Evolutionary conservation across 2,888 invertebrate species (phyloP).

Genomic region (Yponomeuta sedellus): DNA sequence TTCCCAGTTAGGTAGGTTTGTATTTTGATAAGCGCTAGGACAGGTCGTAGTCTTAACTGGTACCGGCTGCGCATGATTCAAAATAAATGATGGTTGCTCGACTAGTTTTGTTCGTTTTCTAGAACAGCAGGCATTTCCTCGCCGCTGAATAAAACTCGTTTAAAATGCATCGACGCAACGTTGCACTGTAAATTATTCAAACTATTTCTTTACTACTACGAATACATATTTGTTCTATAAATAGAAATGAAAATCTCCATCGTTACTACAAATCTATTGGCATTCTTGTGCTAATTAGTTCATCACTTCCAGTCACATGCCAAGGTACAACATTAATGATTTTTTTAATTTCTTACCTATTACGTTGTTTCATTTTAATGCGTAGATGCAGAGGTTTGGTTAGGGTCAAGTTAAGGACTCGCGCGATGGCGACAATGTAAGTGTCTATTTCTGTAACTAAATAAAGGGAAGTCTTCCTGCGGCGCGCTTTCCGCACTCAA

Average conservation of each 20-base stretch:
- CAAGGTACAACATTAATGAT: background rate
- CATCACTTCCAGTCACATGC: background rate
- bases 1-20: conserved; percentile 9
- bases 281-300: background rate
- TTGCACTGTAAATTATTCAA: conserved; percentile 6
- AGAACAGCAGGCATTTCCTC: conserved; percentile 16
- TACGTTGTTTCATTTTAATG: background rate
- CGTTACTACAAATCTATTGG: background rate
- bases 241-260: background rate
- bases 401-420: background rate
- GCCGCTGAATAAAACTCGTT: conserved; percentile 14
- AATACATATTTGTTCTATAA: background rate
- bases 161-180: conserved; percentile 14
- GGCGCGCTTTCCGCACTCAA: conserved; percentile 70
- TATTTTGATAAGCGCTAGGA: conserved; percentile 10
- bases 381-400: background rate
- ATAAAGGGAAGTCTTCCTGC: conserved; percentile 73
- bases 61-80: conserved; percentile 12
- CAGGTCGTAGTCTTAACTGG: conserved; percentile 1
- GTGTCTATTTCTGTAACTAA: conserved; percentile 46
- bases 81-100: conserved; percentile 14
- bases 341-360: background rate
- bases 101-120: conserved; percentile 17
- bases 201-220: background rate
- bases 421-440: conserved; percentile 21